Conservation (phyloP, 2,113 vertebrate genomes). For the Boulengeromyrus knoepffleri region DNA sequence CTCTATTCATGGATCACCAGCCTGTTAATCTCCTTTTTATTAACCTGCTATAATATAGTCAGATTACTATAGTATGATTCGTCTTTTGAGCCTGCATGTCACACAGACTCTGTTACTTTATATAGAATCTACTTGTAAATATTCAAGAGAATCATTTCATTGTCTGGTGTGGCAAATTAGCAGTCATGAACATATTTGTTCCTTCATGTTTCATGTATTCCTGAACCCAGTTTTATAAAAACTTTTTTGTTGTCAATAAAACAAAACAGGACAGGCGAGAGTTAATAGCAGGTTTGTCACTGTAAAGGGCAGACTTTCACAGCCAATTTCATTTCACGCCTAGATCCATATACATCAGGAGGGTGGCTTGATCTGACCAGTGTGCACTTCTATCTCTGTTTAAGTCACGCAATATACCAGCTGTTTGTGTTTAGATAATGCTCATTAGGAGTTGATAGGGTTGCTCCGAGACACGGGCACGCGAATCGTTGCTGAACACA, state of each 20-base stretch:
- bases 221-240: not conserved
- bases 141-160: not conserved
- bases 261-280: not conserved
- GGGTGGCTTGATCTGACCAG: slow-evolving; percentile 20
- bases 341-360: slow-evolving; percentile 15
- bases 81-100: not conserved
- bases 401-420: slow-evolving; percentile 6
- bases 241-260: not conserved
- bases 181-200: not conserved
- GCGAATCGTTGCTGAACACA: not conserved
- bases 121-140: not conserved
- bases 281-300: not conserved
- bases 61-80: not conserved
- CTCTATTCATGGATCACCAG: not conserved
- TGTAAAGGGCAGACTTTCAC: not conserved
- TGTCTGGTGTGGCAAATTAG: not conserved
- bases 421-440: not conserved
- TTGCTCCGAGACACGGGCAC: not conserved
- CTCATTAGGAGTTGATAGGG: not conserved
- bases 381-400: slow-evolving; percentile 23
- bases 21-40: not conserved
- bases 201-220: not conserved
- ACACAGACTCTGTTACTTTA: not conserved
- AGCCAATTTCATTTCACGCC: slow-evolving; percentile 9
- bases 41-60: not conserved